These are phyloP conservation scores for Drosophila lacteicornis DNA, from an alignment of 1,140 invertebrate species.

Conservation along the genomic window DNA sequence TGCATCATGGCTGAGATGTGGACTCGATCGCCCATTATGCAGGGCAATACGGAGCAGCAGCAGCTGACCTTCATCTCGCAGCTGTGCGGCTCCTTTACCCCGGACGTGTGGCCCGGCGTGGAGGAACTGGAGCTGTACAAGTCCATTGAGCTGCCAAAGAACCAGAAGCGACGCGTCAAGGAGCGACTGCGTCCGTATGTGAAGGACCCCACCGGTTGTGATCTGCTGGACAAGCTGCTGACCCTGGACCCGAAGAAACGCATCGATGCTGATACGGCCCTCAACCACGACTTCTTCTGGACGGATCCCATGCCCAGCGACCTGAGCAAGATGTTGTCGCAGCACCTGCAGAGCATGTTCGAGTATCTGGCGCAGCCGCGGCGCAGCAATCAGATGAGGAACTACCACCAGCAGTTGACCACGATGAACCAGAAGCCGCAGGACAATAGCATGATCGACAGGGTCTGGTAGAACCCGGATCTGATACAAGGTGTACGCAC, in stretches of 20 bases:
- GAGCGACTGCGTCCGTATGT: slow-evolving; percentile 96
- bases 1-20: slow-evolving; percentile 99
- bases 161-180: slow-evolving; percentile 96
- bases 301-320: slow-evolving; percentile 97
- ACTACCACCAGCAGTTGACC: slow-evolving; percentile 87
- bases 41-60: slow-evolving; percentile 98
- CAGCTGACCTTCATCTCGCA: slow-evolving; percentile 98
- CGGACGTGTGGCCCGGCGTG: slow-evolving; percentile 97
- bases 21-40: slow-evolving; percentile 95
- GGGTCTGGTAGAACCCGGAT: slow-evolving; percentile 73
- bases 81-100: slow-evolving; percentile 97
- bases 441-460: slow-evolving; percentile 84
- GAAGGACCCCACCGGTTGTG: slow-evolving; percentile 96
- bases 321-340: slow-evolving; percentile 95
- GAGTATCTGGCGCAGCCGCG: slow-evolving; percentile 95
- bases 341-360: slow-evolving; percentile 98
- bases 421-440: slow-evolving; percentile 83
- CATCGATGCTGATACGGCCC: slow-evolving; percentile 95
- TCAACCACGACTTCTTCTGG: slow-evolving; percentile 99
- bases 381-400: slow-evolving; percentile 89
- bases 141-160: slow-evolving; percentile 96
- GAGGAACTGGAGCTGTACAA: slow-evolving; percentile 96
- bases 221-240: slow-evolving; percentile 96
- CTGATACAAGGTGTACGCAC: slow-evolving; percentile 5
- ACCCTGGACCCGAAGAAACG: slow-evolving; percentile 96